A percentile compares a stretch with the other conserved stretches of the same genome.
Evolutionary conservation across 2,797 vertebrate species (phyloP).

Genomic region (Clarias pachynema): DNA sequence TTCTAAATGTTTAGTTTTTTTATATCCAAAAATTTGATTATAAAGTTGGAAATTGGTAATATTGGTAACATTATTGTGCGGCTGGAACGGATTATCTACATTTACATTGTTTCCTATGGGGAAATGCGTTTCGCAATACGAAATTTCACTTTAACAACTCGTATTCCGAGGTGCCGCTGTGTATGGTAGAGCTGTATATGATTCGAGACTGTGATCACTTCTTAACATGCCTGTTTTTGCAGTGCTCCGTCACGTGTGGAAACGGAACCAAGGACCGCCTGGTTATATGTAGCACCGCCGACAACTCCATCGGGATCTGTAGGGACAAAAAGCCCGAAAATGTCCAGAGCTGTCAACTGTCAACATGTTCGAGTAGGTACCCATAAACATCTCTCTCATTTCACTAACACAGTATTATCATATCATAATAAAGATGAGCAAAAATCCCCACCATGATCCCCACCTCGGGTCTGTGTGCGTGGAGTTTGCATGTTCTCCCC

Average conservation of each 20-base stretch:
- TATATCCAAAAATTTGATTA: too few relatives aligned
- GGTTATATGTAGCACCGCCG: constrained; percentile 82
- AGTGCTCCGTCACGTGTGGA: constrained; percentile 90
- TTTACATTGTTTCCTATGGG: too few relatives aligned
- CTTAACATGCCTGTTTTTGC: background rate
- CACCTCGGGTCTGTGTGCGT: background rate
- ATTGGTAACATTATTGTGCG: too few relatives aligned
- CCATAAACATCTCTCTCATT: background rate
- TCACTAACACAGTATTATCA: background rate
- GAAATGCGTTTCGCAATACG: too few relatives aligned
- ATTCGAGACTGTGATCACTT: background rate
- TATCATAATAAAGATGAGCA: background rate
- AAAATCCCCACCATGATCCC: too few relatives aligned
- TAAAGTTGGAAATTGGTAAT: too few relatives aligned
- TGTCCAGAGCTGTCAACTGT: constrained; percentile 76
- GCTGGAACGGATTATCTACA: too few relatives aligned
- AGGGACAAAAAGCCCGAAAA: constrained; percentile 77
- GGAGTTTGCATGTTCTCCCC: too few relatives aligned
- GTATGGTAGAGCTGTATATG: too few relatives aligned
- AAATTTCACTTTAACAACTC: too few relatives aligned
- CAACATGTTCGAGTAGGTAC: constrained; percentile 81
- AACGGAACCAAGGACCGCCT: constrained; percentile 91
- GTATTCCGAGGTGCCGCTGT: too few relatives aligned
- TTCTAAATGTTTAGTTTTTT: too few relatives aligned
- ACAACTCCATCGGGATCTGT: constrained; percentile 79